Evolutionary conservation across 2,888 invertebrate genomes (phyloP).

Genomic region (Crepidodera aurea): DNA sequence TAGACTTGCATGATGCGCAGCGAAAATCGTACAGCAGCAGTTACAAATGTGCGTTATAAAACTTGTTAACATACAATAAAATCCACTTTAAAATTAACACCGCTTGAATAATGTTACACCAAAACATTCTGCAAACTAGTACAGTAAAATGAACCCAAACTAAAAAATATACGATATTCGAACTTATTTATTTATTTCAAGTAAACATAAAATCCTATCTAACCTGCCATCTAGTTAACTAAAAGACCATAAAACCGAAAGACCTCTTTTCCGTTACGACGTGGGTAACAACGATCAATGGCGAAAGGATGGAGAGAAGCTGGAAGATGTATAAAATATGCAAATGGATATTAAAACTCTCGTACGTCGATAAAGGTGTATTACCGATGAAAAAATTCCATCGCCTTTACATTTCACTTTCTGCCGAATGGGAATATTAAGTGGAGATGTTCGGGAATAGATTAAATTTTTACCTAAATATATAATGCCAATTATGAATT

Average conservation of each 20-base stretch:
- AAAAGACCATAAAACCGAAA: not conserved
- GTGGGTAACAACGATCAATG: not conserved
- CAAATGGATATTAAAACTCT: conserved; percentile 11
- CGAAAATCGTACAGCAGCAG: no score
- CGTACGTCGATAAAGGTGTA: conserved; percentile 5
- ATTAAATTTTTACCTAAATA: no score
- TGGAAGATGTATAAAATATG: not conserved
- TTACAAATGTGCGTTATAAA: no score
- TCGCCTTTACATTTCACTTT: conserved; percentile 1
- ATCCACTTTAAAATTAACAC: no score
- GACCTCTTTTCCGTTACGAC: not conserved
- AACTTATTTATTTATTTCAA: no score
- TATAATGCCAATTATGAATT: no score
- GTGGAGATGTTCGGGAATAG: not conserved
- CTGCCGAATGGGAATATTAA: not conserved
- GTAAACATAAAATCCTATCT: not conserved
- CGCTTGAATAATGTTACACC: no score
- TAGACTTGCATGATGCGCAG: no score
- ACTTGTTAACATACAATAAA: no score
- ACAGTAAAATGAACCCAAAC: no score
- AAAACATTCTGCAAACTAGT: no score
- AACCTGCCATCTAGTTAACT: not conserved
- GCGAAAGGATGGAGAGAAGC: not conserved
- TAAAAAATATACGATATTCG: no score
- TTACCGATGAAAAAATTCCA: not conserved